phyloP scores from a whole-genome alignment of 2,888 invertebrate genomes.

The Brenthis hecate region DNA sequence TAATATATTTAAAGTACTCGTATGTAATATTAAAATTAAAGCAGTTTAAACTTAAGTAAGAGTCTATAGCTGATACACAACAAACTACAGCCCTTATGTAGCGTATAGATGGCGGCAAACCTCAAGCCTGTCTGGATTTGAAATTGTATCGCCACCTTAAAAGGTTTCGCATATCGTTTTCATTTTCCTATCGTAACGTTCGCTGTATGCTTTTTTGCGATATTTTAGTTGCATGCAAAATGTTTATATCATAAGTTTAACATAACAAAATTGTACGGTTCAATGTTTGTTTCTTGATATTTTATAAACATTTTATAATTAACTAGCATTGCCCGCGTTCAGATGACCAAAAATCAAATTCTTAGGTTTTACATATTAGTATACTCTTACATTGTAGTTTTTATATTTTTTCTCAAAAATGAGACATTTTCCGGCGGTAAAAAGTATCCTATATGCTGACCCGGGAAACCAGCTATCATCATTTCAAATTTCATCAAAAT shows the following conservation, averaged over 20 bases:
- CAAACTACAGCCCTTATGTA: background rate
- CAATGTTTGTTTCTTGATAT: background rate
- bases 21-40: background rate
- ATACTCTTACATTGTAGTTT: too few relatives aligned
- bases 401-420: too few relatives aligned
- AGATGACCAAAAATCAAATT: too few relatives aligned
- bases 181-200: constrained; percentile 19
- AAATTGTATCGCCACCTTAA: constrained; percentile 30
- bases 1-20: background rate
- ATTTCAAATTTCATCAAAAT: too few relatives aligned
- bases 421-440: too few relatives aligned
- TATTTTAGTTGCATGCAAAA: constrained; percentile 1
- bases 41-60: too few relatives aligned
- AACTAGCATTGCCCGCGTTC: too few relatives aligned
- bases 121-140: constrained; percentile 34
- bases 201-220: constrained; percentile 14
- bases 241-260: background rate
- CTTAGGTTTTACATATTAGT: too few relatives aligned
- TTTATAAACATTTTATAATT: too few relatives aligned
- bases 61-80: background rate
- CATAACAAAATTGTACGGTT: background rate
- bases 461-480: too few relatives aligned
- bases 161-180: constrained; percentile 38
- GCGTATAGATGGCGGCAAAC: constrained; percentile 14
- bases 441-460: too few relatives aligned